Evolutionary conservation across 1,140 invertebrate species (phyloP), one percentile per base, ranked within the genome.

Genomic region (Euborellia annulipes): DNA sequence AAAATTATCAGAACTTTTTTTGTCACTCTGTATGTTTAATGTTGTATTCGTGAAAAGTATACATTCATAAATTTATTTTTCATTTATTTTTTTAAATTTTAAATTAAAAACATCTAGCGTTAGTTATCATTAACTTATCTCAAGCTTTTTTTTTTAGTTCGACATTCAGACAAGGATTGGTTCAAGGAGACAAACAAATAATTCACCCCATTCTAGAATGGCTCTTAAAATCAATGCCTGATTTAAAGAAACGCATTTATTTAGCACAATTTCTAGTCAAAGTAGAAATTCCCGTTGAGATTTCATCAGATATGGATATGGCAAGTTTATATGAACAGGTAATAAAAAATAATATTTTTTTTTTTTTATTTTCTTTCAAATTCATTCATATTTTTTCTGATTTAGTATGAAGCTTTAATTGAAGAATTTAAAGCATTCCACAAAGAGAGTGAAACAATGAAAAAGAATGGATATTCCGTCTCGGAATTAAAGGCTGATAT

Each of bases 351-450:
- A 3, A 48, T 32, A 39, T 49, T 19, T 27, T 4, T 6, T n/a
- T n/a, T n/a, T n/a, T n/a, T n/a, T n/a, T n/a, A n/a, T n/a, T n/a
- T n/a, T n/a, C n/a, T 27, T 6, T 27, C 23, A 27, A 6, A 6
- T 27, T 6, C 23, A 27, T 6, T 27, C 9, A 46, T 23, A 42
- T 22, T 22, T 45, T 50, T 30, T 47, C 48, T 38, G 22, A 51
- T 57, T 7, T 58, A 85, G 62, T 89, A 90, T 65, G 73, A 80
- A 47, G 70, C 70, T 50, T 59, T 82, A n/a, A 82, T 89, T 36
- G 79, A 85, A 48, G 75, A 83, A 53, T 91, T 91, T 60, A 89
- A 88, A 64, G 69, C 73, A 3, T 64, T 77, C 2, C 86, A 91
- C 56, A 86, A 82, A 55, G 73, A 79, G 56, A 72, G 73, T 41